A percentile compares a stretch with the other conserved stretches of the same genome.
These are phyloP conservation scores for Amazona vittata DNA, from an alignment of 2,113 vertebrate genomes.

Conservation along the genomic window DNA sequence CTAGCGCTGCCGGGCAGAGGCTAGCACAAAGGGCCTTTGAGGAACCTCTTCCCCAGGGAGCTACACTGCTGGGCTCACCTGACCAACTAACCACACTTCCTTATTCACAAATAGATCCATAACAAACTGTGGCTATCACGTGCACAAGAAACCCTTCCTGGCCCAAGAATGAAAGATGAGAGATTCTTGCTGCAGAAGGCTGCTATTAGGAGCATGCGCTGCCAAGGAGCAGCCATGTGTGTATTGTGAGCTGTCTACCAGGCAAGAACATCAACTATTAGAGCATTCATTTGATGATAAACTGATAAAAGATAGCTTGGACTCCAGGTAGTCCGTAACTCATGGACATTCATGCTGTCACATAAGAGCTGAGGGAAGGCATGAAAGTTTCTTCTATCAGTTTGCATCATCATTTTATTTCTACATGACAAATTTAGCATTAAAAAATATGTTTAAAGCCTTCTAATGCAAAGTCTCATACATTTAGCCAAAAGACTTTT, in stretches of 20 bases:
- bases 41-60: constrained; percentile 33
- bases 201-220: rapidly evolving
- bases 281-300: background rate
- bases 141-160: rapidly evolving
- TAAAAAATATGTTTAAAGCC: background rate
- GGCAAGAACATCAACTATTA: background rate
- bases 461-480: background rate
- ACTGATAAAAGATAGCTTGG: background rate
- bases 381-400: background rate
- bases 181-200: background rate
- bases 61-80: background rate
- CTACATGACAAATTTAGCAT: rapidly evolving
- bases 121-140: rapidly evolving
- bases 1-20: constrained; percentile 34
- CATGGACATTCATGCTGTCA: background rate
- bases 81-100: background rate
- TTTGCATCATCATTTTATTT: background rate
- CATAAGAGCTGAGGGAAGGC: background rate
- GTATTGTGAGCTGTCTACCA: rapidly evolving
- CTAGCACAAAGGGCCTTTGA: constrained; percentile 72
- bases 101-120: background rate
- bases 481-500: background rate
- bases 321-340: background rate
- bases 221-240: background rate
- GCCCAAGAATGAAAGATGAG: background rate